Evolutionary conservation across 92 coral and sea anemone genomes (phyloP).

Genomic region (Parazoanthus swiftii): DNA sequence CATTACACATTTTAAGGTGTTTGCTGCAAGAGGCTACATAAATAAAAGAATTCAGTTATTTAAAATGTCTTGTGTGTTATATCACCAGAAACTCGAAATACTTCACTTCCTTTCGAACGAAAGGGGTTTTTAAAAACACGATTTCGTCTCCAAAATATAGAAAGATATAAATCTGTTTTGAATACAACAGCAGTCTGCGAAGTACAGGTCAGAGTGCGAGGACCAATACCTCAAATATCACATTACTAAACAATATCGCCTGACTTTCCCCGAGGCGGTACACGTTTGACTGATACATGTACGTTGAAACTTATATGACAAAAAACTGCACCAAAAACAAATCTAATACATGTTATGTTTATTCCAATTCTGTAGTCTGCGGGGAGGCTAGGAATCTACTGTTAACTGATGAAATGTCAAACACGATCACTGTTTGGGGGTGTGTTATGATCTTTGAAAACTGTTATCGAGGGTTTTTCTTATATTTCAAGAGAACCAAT

Average conservation of each 20-base stretch:
- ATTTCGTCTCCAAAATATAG: background rate
- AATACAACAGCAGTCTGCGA: background rate
- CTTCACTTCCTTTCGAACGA: background rate
- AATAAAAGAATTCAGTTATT: too few relatives aligned
- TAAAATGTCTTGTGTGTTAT: too few relatives aligned
- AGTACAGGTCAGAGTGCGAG: background rate
- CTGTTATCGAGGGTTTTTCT: background rate
- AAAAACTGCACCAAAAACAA: background rate
- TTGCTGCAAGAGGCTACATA: too few relatives aligned
- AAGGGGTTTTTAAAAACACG: background rate
- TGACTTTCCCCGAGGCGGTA: too few relatives aligned
- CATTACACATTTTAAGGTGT: too few relatives aligned
- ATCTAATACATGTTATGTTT: too few relatives aligned
- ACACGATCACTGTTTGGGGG: background rate
- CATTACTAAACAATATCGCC: background rate
- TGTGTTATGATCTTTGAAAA: too few relatives aligned
- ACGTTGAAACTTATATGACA: too few relatives aligned
- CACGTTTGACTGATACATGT: background rate
- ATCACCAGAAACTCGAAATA: background rate
- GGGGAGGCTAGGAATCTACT: background rate
- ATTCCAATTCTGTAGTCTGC: too few relatives aligned
- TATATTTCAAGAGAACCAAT: background rate
- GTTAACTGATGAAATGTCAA: background rate
- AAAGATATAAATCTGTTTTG: background rate
- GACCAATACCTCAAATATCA: background rate